A percentile compares a stretch with the other conserved stretches of the same genome.
phyloP scores from a whole-genome alignment of 2,888 invertebrate genomes.

The Drosophila putrida region DNA sequence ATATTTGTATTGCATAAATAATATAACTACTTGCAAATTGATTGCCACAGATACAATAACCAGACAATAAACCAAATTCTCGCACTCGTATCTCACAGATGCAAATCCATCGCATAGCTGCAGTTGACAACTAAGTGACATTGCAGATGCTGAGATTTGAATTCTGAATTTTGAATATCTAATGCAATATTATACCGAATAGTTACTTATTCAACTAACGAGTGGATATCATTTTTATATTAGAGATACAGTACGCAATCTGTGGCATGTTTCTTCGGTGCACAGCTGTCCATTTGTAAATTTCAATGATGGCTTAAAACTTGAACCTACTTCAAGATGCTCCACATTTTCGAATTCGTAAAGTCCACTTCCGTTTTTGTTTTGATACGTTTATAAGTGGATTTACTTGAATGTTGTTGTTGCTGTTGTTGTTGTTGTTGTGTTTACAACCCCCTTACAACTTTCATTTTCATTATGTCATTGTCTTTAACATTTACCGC shows the following conservation, averaged over 20 bases:
- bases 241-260: background rate
- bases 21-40: conserved; percentile 54
- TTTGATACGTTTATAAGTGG: conserved; percentile 51
- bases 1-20: conserved; percentile 46
- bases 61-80: conserved; percentile 9
- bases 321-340: conserved; percentile 18
- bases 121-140: conserved; percentile 14
- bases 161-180: conserved; percentile 2
- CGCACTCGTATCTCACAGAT: conserved; percentile 15
- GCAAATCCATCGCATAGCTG: conserved; percentile 3
- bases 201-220: background rate
- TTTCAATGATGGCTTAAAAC: conserved; percentile 14
- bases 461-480: conserved; percentile 64
- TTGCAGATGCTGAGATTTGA: conserved; percentile 5
- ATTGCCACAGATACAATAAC: conserved; percentile 49
- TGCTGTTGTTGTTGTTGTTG: conserved; percentile 7
- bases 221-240: background rate
- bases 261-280: background rate
- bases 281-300: conserved; percentile 6
- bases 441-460: conserved; percentile 19
- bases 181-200: background rate
- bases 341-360: conserved; percentile 12
- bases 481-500: conserved; percentile 50
- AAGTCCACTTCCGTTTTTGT: conserved; percentile 40
- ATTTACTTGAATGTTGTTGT: conserved; percentile 35